phyloP scores from a whole-genome alignment of 2,113 vertebrate species.

The Cromileptes altivelis region DNA sequence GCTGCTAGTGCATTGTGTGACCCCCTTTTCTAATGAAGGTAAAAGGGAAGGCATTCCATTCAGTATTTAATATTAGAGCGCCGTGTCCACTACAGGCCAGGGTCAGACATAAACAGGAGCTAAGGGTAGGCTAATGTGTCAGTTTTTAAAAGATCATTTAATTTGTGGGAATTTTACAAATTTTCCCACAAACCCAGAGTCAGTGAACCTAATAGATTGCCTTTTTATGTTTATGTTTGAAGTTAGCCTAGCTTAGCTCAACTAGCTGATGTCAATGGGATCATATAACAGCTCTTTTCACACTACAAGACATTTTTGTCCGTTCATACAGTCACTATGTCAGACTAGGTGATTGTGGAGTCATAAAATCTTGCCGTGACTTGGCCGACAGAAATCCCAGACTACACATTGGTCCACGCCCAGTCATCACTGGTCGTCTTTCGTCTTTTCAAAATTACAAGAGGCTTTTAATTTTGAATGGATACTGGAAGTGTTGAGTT shows the following conservation, averaged over 20 bases:
- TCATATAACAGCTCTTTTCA: background rate
- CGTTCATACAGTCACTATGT: too few species aligned
- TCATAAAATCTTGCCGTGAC: too few species aligned
- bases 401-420: too few species aligned
- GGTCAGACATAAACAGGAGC: background rate
- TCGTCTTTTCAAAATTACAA: too few species aligned
- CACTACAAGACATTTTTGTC: too few species aligned
- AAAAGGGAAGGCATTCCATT: background rate
- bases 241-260: background rate
- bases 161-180: background rate
- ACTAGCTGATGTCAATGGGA: background rate
- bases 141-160: background rate
- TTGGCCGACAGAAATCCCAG: too few species aligned
- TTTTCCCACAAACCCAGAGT: slow-evolving; percentile 22
- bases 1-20: slow-evolving; percentile 23
- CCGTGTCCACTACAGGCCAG: background rate
- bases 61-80: slow-evolving; percentile 26
- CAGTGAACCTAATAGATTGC: background rate
- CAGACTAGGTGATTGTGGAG: too few species aligned
- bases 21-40: background rate
- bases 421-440: too few species aligned
- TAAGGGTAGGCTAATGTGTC: background rate
- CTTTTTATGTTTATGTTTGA: background rate
- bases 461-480: too few species aligned
- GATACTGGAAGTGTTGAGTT: too few species aligned